These are phyloP conservation scores for Melospiza georgiana DNA, from an alignment of 2,113 vertebrate species.

Conservation along the genomic window DNA sequence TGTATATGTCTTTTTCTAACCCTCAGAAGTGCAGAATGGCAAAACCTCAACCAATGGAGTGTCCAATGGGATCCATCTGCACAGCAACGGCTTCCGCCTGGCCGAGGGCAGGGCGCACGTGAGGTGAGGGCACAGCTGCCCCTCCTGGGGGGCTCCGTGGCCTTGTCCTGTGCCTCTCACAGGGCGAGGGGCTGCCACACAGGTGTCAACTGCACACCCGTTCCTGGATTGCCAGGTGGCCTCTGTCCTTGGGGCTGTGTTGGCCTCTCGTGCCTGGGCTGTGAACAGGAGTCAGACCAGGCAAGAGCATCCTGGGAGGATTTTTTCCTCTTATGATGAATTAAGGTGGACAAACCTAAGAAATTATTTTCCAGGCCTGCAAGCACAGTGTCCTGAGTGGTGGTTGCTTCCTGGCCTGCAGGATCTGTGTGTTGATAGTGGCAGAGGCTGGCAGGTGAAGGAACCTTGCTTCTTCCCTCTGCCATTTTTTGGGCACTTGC, in stretches of 20 bases:
- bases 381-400: background rate
- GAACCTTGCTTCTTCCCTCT: background rate
- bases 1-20: background rate
- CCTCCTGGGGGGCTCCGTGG: fast-evolving
- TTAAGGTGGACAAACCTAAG: background rate
- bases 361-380: background rate
- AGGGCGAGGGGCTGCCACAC: background rate
- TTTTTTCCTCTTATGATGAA: background rate
- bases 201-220: background rate
- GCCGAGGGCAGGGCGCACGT: slow-evolving; percentile 72
- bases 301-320: background rate
- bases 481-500: background rate
- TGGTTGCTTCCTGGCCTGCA: background rate
- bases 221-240: background rate
- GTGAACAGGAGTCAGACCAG: background rate
- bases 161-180: background rate
- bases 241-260: background rate
- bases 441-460: background rate
- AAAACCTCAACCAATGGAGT: slow-evolving; percentile 90
- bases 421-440: background rate
- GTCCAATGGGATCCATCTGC: slow-evolving; percentile 89
- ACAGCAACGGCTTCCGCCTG: slow-evolving; percentile 86
- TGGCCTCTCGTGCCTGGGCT: background rate
- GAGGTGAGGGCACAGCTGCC: slow-evolving; percentile 72
- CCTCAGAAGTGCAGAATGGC: slow-evolving; percentile 90